These are phyloP conservation scores for Lemur catta DNA, from an alignment of 2,797 vertebrate species.

Conservation along the genomic window DNA sequence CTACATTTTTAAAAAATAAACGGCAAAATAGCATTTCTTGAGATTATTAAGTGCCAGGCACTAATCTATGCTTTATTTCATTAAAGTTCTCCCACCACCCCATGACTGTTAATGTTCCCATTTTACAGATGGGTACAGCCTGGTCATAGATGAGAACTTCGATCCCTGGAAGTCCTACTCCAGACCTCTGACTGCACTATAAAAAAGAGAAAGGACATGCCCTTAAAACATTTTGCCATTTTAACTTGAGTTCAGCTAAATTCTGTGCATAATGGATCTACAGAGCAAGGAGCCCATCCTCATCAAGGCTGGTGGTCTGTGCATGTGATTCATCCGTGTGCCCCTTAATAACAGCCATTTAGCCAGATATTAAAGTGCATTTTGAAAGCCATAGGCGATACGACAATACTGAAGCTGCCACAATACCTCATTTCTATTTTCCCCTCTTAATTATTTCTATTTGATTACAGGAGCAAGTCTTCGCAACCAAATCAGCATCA, in stretches of 20 bases:
- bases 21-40: not conserved
- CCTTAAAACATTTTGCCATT: not conserved
- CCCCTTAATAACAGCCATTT: not conserved
- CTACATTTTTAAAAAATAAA: not conserved
- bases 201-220: not conserved
- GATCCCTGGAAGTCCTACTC: not conserved
- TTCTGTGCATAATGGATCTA: not conserved
- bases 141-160: not conserved
- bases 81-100: not conserved
- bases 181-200: not conserved
- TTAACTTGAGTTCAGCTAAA: not conserved
- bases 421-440: not conserved
- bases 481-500: not conserved
- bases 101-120: no score
- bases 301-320: not conserved
- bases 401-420: not conserved
- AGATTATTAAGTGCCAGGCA: not conserved
- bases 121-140: not conserved
- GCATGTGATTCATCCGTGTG: fast-evolving
- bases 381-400: not conserved
- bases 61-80: not conserved
- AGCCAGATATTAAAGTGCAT: not conserved
- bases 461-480: not conserved
- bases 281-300: not conserved
- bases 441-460: not conserved